phyloP scores from a whole-genome alignment of 2,113 vertebrate species.

The Entomyzon cyanotis region DNA sequence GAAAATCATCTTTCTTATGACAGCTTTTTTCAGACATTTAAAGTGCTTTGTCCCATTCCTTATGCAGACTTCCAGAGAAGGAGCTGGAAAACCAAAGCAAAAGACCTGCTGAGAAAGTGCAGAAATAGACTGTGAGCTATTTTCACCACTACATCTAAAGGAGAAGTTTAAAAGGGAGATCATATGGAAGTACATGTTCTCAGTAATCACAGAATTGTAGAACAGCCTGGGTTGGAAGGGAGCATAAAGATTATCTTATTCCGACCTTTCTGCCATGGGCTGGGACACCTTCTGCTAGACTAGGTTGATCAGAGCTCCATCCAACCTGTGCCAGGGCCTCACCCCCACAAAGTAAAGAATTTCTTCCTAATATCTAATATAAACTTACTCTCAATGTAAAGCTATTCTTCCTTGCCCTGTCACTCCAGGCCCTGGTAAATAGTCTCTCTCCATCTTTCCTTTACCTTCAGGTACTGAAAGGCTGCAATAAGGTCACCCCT shows the following conservation, averaged over 20 bases:
- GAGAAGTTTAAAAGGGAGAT: neutral
- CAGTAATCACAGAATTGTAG: neutral
- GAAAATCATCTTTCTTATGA: neutral
- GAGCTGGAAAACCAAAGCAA: neutral
- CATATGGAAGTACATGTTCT: neutral
- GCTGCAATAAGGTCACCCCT: rapidly evolving
- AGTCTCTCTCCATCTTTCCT: neutral
- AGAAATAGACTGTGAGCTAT: neutral
- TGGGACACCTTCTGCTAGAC: neutral
- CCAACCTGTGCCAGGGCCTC: neutral
- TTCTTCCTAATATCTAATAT: neutral
- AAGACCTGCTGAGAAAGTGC: neutral
- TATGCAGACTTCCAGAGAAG: neutral
- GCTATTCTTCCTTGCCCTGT: rapidly evolving
- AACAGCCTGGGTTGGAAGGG: no score
- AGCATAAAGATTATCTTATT: neutral
- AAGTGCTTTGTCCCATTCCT: neutral
- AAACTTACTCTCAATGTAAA: neutral
- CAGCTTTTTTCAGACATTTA: neutral
- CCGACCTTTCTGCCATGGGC: neutral
- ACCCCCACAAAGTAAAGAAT: neutral
- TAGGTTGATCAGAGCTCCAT: neutral
- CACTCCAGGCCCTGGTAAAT: neutral
- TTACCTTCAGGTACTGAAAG: neutral
- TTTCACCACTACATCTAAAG: neutral